Evolutionary conservation across 2,797 vertebrate genomes (phyloP).

Genomic region (Sebastes wilsoni): DNA sequence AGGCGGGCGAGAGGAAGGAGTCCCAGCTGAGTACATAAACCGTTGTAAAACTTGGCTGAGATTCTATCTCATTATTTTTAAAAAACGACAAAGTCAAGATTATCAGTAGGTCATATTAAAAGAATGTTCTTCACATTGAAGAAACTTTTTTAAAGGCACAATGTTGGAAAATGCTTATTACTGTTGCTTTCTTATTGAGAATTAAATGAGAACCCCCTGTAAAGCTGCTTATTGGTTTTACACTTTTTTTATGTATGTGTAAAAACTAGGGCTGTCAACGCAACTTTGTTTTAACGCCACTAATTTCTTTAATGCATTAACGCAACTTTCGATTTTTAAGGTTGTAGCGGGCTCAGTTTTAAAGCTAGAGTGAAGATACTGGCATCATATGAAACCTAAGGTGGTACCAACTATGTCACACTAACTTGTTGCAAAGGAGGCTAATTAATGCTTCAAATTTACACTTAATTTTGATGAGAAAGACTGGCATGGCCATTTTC

Average conservation of each 20-base stretch:
- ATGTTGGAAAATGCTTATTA: neutral
- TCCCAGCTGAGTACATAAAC: constrained; percentile 76
- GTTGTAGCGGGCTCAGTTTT: too few species aligned
- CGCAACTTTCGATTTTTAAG: too few species aligned
- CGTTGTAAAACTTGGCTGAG: constrained; percentile 14
- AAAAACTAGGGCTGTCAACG: neutral
- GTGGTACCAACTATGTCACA: too few species aligned
- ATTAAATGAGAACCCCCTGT: neutral
- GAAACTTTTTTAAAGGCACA: neutral
- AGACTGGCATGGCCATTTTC: too few species aligned
- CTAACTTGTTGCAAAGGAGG: too few species aligned
- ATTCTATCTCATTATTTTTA: constrained; percentile 9
- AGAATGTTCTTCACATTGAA: neutral
- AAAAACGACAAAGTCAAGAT: neutral
- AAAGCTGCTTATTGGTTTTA: neutral
- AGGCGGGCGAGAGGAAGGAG: constrained; percentile 46
- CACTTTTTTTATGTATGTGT: neutral
- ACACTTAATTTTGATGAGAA: too few species aligned
- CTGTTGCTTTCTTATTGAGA: neutral
- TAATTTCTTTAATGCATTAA: too few species aligned
- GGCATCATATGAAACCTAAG: too few species aligned
- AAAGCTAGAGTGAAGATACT: too few species aligned
- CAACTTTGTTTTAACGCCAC: too few species aligned
- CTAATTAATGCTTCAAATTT: too few species aligned
- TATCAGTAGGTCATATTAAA: neutral